Evolutionary conservation across 1,140 invertebrate genomes (phyloP).

Genomic region (Drosophila nebulosa): DNA sequence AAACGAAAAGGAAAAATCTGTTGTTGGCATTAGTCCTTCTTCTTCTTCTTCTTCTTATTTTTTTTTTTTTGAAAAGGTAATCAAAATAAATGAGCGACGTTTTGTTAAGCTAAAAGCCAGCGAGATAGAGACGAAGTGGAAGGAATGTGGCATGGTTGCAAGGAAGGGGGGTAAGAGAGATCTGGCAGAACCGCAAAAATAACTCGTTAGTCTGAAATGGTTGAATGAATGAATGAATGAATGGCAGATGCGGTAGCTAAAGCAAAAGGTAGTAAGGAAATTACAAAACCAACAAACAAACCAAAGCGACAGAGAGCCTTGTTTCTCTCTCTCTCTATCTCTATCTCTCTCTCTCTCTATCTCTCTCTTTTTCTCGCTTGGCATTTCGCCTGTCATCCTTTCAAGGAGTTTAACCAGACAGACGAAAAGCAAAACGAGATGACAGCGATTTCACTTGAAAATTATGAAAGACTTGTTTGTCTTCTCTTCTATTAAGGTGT

Average conservation of each 20-base stretch:
- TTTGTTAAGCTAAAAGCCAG: conserved; percentile 45
- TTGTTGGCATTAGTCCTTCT: conserved; percentile 40
- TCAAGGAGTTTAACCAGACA: conserved; percentile 8
- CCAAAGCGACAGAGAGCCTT: no score
- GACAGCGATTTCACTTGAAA: conserved; percentile 35
- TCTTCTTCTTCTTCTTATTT: conserved; percentile 11
- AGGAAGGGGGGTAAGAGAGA: not conserved
- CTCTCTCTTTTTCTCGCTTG: no score
- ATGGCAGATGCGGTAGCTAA: not conserved
- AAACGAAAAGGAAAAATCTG: conserved; percentile 30
- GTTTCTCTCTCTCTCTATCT: no score
- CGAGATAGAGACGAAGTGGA: not conserved
- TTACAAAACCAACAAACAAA: conserved; percentile 6
- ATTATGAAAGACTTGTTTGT: conserved; percentile 52
- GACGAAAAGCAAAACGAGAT: conserved; percentile 6
- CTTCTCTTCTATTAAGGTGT: conserved; percentile 31
- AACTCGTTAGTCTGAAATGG: conserved; percentile 61
- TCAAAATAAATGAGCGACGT: conserved; percentile 78
- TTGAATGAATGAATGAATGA: conserved; percentile 28
- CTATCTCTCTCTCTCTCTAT: no score
- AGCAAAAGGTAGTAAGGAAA: not conserved
- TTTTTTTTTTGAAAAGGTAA: conserved; percentile 59
- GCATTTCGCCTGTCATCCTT: not conserved
- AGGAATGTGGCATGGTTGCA: no score
- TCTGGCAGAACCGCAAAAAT: conserved; percentile 38